Conservation (phyloP, 2,113 vertebrate species). For the Motacilla tschutschensis region DNA sequence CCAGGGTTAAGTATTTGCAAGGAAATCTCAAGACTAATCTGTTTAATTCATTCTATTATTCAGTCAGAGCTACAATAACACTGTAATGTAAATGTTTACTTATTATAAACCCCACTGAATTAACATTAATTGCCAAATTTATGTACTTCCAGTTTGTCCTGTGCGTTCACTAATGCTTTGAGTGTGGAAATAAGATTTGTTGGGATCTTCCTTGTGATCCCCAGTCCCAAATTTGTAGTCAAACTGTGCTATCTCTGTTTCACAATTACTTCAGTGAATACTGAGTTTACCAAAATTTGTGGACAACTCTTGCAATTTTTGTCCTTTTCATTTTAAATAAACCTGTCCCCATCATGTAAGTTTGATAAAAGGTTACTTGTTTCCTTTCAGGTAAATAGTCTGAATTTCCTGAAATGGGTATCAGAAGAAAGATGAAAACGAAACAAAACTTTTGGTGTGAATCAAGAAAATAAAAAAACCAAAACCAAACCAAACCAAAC, state of each 20-base stretch:
- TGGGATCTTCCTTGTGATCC: background rate
- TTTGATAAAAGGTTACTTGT: background rate
- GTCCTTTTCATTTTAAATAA: background rate
- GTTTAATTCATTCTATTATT: background rate
- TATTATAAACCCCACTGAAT: background rate
- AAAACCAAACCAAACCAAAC: background rate
- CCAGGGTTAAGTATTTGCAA: background rate
- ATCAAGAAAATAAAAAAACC: background rate
- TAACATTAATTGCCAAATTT: background rate
- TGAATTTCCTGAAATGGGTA: background rate
- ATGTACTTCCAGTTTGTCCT: background rate
- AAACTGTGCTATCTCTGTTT: background rate
- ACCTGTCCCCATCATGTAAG: background rate
- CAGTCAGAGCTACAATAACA: background rate
- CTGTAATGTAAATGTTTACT: background rate
- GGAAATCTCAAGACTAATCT: background rate
- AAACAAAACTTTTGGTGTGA: background rate
- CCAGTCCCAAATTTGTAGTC: background rate
- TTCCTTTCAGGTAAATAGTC: background rate
- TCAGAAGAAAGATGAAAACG: background rate
- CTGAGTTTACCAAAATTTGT: background rate
- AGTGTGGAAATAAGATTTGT: background rate
- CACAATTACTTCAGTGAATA: accelerated
- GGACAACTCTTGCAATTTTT: background rate
- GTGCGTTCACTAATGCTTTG: background rate